phyloP scores from a whole-genome alignment of 2,797 vertebrate species.

The Allobates femoralis region DNA sequence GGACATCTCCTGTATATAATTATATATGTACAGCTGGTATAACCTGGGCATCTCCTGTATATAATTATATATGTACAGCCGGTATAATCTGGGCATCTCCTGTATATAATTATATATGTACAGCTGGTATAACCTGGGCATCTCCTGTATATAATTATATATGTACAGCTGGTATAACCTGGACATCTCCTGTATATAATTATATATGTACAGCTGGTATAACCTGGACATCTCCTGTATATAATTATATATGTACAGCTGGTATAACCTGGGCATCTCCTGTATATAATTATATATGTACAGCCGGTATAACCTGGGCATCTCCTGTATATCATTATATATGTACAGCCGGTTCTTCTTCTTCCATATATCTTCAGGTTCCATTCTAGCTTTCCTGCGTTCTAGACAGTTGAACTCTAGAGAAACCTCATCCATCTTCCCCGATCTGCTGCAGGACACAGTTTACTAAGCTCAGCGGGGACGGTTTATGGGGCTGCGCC shows the following conservation, averaged over 20 bases:
- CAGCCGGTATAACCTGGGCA: neutral
- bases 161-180: neutral
- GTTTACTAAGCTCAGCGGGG: slow-evolving; percentile 12
- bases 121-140: neutral
- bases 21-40: too few species aligned
- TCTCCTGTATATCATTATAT: neutral
- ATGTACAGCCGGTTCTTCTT: slow-evolving; percentile 4
- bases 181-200: too few species aligned
- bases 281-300: neutral
- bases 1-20: neutral
- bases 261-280: neutral
- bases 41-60: too few species aligned
- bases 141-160: neutral
- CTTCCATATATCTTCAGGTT: slow-evolving; percentile 45
- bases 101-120: neutral
- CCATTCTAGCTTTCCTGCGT: slow-evolving; percentile 25
- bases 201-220: neutral
- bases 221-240: neutral
- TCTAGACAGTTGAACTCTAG: slow-evolving; percentile 54
- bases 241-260: too few species aligned
- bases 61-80: neutral
- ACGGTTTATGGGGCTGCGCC: neutral
- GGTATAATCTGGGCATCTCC: neutral
- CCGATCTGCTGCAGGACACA: slow-evolving; percentile 21
- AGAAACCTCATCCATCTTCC: slow-evolving; percentile 45